phyloP scores from a whole-genome alignment of 1,140 invertebrate genomes.

The Dufourea novaeangliae region DNA sequence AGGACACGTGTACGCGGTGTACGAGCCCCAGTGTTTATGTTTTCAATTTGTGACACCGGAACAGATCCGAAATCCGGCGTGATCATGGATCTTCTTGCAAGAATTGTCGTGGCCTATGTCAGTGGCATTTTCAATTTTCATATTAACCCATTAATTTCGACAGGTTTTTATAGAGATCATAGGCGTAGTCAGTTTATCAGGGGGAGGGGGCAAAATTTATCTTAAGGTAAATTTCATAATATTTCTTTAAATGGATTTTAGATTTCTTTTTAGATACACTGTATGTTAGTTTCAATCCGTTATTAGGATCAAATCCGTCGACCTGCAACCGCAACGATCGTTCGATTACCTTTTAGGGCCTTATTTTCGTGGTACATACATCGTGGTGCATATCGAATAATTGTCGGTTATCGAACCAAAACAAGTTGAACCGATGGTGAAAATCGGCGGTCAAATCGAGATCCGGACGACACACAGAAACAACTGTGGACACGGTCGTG shows the following conservation, averaged over 20 bases:
- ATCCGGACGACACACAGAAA: background rate
- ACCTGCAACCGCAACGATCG: no score
- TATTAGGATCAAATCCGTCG: no score
- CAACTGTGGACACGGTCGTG: no score
- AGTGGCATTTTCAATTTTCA: background rate
- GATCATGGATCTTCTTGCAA: background rate
- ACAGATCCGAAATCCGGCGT: constrained; percentile 37
- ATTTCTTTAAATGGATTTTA: no score
- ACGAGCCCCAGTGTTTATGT: constrained; percentile 52
- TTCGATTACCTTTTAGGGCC: no score
- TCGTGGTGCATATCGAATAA: background rate
- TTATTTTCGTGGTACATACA: no score
- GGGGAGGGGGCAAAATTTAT: no score
- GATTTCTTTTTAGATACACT: no score
- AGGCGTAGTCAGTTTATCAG: no score
- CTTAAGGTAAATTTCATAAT: no score
- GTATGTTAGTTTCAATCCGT: no score
- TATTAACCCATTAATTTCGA: background rate
- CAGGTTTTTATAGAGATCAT: no score
- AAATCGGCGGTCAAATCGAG: background rate
- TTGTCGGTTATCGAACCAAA: background rate
- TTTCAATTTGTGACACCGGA: constrained; percentile 31
- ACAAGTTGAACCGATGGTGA: background rate
- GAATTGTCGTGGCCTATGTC: background rate
- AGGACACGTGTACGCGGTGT: constrained; percentile 61